Evolutionary conservation across 2,797 vertebrate species (phyloP), one percentile per base, ranked within the genome.

Genomic region (Catamblyrhynchus diadema): DNA sequence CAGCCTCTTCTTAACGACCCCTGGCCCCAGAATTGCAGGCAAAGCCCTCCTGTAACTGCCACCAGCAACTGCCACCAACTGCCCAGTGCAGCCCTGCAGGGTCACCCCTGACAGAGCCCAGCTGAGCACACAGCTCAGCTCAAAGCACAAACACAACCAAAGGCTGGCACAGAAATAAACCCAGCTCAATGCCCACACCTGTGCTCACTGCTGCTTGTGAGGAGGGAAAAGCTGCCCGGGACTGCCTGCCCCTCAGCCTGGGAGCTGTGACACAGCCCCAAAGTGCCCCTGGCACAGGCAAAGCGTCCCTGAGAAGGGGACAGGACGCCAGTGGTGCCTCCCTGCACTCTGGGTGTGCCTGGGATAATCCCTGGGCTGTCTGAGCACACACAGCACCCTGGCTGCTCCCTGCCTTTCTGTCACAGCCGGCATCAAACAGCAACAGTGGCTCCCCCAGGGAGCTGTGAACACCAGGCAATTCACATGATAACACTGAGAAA

Each of bases 61-160:
- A 59, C 53, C 61, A 51, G 81, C 81, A 84, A 84, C 81, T 33
- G 81, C 81, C 81, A 74, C 64, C 66, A 75, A 39, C 88, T 12
- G 18, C 33, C 51, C 75, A 2, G 3, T 13, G 81, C 72, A 35
- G 41, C 73, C 28, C 80, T 6, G 23, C n/a, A 4, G 44, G 33
- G 48, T 5, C 50, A 37, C 50, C 73, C 5, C 27, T 21, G 50
- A 1, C 24, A 39, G 3, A 9, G 2, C 24, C 33, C 65, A 14
- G 54, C 37, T 3, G 9, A 5, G 12, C 44, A 2, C 2, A 11
- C 18, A 4, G 37, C 28, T 30, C 10, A 1, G 1, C 66, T 51
- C n/a, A 8, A 30, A 0, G 11, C 39, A 27, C 5, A 35, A 30
- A 20, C 3, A 0, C 23, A 14, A 22, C 6, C 51, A 13, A 35